Evolutionary conservation across 2,888 invertebrate genomes (phyloP), one percentile per base, ranked within the genome.

Genomic region (Campopleginae sp.): DNA sequence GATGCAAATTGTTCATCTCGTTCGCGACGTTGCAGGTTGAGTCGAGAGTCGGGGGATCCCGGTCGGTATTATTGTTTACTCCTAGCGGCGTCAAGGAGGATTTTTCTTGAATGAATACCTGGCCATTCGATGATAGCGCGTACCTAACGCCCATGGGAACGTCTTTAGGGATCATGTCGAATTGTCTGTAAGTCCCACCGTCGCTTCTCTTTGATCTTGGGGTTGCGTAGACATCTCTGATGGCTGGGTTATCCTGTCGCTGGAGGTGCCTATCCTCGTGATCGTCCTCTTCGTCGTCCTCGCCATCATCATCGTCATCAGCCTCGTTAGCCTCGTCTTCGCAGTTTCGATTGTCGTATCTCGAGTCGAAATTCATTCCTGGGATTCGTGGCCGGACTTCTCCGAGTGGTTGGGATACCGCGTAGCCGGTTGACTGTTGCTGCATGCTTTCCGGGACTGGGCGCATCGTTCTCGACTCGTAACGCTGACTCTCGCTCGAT

Each of bases 371-470:
- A 42, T 38, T 84, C 87, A 44, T 42, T 89, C 88, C 23, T 23
- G 74, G 46, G 12, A 82, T 46, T n/a, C 76, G 80, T 8, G 70
- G 46, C 44, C 71, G 58, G 7, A 46, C 23, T 10, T 66, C 74
- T 8, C 42, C 63, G 42, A 78, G 58, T 48, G 89, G 86, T 78
- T 90, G 88, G 58, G 87, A 84, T 17, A 86, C 38, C 2, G 79
- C 54, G 65, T 91, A 90, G 42, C 90, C 79, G 14, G 88, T 86
- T 88, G 90, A 90, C 46, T 38, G 38, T 10, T 38, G 38, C 38
- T 91, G 91, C 1, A 91, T 89, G 42, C 48, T 90, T 31, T 91
- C 90, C 5, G 89, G 33, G 42, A 88, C 71, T 5, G 85, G 81
- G 31, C 82, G 88, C 0, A 87, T 31, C 0, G 87, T 44, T 12